These are phyloP conservation scores for Nemoura dubitans DNA, from an alignment of 2,888 invertebrate species.

Conservation along the genomic window DNA sequence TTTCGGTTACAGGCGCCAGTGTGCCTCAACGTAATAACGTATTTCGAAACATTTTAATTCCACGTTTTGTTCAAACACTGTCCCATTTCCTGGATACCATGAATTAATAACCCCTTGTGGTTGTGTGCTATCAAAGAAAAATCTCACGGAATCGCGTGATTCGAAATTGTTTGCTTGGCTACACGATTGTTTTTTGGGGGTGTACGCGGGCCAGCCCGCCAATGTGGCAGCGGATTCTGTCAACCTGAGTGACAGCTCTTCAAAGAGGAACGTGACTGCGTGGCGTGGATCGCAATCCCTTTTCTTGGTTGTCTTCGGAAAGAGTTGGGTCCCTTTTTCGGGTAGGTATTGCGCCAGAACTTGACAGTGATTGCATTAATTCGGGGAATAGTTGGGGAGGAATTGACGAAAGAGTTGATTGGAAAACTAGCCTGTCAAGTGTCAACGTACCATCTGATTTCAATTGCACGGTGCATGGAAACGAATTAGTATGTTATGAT, in stretches of 20 bases:
- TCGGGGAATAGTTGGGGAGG: not conserved
- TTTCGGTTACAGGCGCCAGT: not conserved
- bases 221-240: not conserved
- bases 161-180: not conserved
- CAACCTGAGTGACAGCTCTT: not conserved
- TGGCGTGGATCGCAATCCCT: not conserved
- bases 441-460: too few relatives aligned
- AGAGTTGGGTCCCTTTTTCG: not conserved
- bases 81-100: not conserved
- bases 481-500: too few relatives aligned
- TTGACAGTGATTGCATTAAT: not conserved
- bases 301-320: not conserved
- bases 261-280: conserved; percentile 2
- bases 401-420: not conserved
- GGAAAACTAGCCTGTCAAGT: not conserved
- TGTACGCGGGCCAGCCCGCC: not conserved
- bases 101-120: not conserved
- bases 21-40: not conserved
- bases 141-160: not conserved
- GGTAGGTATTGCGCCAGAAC: not conserved
- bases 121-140: not conserved
- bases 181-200: not conserved
- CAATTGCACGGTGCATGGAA: too few relatives aligned
- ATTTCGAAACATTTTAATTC: not conserved
- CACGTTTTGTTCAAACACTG: not conserved